These are phyloP conservation scores for Thalassaphorura encarpata DNA, from an alignment of 1,140 invertebrate genomes.

Conservation along the genomic window DNA sequence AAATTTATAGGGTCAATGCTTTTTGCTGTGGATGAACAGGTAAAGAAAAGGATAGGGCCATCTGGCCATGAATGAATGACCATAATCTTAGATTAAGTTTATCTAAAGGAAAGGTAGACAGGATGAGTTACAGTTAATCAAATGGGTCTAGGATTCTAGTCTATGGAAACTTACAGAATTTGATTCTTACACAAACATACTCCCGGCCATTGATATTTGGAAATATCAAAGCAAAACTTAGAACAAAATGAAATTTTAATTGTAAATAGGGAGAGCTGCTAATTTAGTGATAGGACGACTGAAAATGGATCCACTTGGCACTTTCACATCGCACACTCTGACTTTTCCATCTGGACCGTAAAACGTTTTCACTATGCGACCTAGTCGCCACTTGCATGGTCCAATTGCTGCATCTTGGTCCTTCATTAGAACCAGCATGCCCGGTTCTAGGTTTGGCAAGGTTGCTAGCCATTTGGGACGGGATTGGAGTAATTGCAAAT, in stretches of 20 bases:
- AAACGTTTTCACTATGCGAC: constrained; percentile 32
- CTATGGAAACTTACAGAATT: constrained; percentile 34
- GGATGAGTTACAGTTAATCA: too few species aligned
- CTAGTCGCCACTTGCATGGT: constrained; percentile 35
- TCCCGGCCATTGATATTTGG: not conserved
- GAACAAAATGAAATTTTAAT: too few species aligned
- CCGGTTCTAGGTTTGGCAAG: constrained; percentile 5
- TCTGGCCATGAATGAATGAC: too few species aligned
- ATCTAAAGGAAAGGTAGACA: too few species aligned
- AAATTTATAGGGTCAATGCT: too few species aligned
- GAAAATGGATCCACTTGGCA: not conserved
- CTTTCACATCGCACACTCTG: constrained; percentile 20
- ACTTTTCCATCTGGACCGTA: constrained; percentile 32
- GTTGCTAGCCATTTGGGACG: not conserved
- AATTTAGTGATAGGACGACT: constrained; percentile 4
- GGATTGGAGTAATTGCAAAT: not conserved
- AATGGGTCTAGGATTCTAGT: too few species aligned
- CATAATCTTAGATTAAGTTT: too few species aligned
- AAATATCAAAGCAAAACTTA: too few species aligned
- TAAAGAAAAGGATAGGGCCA: too few species aligned
- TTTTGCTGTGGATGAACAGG: too few species aligned
- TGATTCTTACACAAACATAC: not conserved
- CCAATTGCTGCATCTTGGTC: constrained; percentile 27
- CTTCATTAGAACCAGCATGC: constrained; percentile 31
- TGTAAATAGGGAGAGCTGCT: not conserved